Percentiles rank a stretch among this genome's conserved stretches.
phyloP scores from a whole-genome alignment of 1,140 invertebrate genomes.

The Cylas formicarius region DNA sequence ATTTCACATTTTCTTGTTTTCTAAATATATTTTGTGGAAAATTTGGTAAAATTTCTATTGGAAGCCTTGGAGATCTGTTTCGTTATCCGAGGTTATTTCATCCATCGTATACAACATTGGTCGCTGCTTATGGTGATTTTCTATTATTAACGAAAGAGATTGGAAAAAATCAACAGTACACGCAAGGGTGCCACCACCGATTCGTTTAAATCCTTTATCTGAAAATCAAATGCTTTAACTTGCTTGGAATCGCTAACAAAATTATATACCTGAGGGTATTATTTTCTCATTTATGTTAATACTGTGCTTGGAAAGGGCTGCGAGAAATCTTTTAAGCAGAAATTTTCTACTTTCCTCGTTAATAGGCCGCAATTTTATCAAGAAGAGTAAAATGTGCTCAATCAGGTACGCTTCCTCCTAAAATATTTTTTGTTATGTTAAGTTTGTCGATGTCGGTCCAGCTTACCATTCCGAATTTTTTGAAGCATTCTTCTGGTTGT shows the following conservation, averaged over 20 bases:
- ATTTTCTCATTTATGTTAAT: conserved; percentile 48
- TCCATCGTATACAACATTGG: conserved; percentile 1
- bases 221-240: conserved; percentile 16
- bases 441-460: background rate
- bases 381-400: conserved; percentile 66
- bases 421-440: conserved; percentile 23
- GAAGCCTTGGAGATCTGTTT: conserved; percentile 25
- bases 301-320: conserved; percentile 58
- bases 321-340: conserved; percentile 54
- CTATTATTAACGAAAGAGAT: conserved; percentile 25
- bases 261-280: conserved; percentile 43
- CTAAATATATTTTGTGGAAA: too few species aligned
- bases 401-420: conserved; percentile 58
- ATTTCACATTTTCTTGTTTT: too few species aligned
- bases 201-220: conserved; percentile 35
- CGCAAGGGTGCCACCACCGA: conserved; percentile 34
- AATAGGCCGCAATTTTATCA: conserved; percentile 58
- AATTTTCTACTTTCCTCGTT: conserved; percentile 46
- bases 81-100: conserved; percentile 18
- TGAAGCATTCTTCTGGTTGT: conserved; percentile 53
- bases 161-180: conserved; percentile 32
- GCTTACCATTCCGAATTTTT: conserved; percentile 54
- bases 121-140: conserved; percentile 25
- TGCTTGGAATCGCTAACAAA: conserved; percentile 9
- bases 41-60: conserved; percentile 19